These are phyloP conservation scores for Micromussa lordhowensis DNA, from an alignment of 92 coral and sea anemone genomes.

Conservation along the genomic window DNA sequence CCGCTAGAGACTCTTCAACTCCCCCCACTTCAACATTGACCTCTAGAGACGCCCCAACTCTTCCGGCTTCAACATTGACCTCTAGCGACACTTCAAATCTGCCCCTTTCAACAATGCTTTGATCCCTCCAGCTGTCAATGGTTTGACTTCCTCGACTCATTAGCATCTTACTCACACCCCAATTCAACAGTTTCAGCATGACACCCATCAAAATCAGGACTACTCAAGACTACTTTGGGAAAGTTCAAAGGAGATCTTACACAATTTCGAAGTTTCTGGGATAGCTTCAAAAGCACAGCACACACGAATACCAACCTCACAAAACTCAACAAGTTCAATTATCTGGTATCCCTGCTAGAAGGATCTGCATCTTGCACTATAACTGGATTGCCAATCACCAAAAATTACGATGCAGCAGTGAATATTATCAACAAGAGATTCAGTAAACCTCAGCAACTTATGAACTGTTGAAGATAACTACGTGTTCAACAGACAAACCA, in stretches of 20 bases:
- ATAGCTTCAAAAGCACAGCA: conserved; percentile 38
- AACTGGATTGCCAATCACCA: conserved; percentile 39
- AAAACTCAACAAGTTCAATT: conserved; percentile 28
- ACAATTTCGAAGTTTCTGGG: conserved; percentile 48
- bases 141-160: too few species aligned
- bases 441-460: conserved; percentile 56
- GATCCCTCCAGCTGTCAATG: too few species aligned
- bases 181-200: not conserved
- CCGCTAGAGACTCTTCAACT: too few species aligned
- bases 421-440: conserved; percentile 34
- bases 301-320: conserved; percentile 23
- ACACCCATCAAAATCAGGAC: conserved; percentile 24
- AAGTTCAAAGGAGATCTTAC: conserved; percentile 58
- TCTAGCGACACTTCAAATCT: too few species aligned
- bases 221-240: conserved; percentile 41
- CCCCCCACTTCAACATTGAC: too few species aligned
- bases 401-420: conserved; percentile 40
- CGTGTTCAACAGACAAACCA: too few species aligned
- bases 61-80: too few species aligned
- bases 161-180: not conserved
- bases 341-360: not conserved
- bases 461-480: too few species aligned
- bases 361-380: conserved; percentile 27
- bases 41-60: too few species aligned
- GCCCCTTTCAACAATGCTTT: too few species aligned